phyloP scores from a whole-genome alignment of 2,797 vertebrate species.

The Cynopterus sphinx region DNA sequence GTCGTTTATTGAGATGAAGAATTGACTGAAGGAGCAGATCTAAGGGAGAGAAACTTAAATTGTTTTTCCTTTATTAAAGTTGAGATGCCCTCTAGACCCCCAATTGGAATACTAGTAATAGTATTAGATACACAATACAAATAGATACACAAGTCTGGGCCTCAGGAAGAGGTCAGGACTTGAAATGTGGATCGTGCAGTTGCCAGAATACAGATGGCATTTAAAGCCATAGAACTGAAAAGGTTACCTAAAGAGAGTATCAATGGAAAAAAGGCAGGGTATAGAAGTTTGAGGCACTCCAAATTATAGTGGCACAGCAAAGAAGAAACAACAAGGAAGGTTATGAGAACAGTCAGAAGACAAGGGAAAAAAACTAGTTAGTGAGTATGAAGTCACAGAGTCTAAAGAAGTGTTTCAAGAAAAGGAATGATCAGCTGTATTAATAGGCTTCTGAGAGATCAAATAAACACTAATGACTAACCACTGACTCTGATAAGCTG shows the following conservation, averaged over 20 bases:
- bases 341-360: not conserved
- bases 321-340: not conserved
- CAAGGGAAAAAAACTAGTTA: not conserved
- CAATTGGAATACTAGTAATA: not conserved
- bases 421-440: not conserved
- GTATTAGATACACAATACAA: not conserved
- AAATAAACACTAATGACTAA: not conserved
- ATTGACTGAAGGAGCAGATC: not conserved
- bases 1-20: not conserved
- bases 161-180: not conserved
- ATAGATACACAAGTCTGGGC: not conserved
- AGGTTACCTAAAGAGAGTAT: not conserved
- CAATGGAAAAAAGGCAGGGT: not conserved
- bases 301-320: not conserved
- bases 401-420: not conserved
- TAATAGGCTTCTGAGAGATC: not conserved
- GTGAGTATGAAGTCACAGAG: not conserved
- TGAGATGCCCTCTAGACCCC: not conserved
- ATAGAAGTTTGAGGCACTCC: not conserved
- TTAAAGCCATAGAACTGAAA: constrained; percentile 17
- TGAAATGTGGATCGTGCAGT: not conserved
- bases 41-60: not conserved
- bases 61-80: not conserved
- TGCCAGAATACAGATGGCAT: not conserved
- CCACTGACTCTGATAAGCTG: not conserved